These are phyloP conservation scores for Choristoneura rosaceana DNA, from an alignment of 2,888 invertebrate species.

Conservation along the genomic window DNA sequence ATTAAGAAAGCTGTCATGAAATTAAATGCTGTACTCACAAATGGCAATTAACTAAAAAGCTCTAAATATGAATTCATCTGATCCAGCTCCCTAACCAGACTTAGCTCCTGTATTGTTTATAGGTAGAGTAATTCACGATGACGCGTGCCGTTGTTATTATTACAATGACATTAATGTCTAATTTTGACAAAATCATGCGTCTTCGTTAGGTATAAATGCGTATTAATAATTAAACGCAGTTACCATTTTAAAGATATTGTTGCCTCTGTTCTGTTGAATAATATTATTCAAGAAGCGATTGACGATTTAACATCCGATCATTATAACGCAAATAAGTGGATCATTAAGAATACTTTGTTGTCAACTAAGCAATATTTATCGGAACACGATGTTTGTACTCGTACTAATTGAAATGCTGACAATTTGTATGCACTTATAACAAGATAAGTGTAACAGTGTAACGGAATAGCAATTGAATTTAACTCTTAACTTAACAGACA, in stretches of 20 bases:
- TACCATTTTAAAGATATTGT: neutral
- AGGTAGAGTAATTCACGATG: no score
- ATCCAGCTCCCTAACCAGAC: neutral
- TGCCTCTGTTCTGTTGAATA: neutral
- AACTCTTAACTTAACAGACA: constrained; percentile 2
- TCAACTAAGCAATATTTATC: constrained; percentile 30
- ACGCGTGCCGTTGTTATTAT: no score
- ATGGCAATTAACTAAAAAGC: neutral
- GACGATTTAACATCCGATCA: constrained; percentile 3
- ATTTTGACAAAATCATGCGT: no score
- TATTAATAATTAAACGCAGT: neutral
- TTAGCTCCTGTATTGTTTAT: neutral
- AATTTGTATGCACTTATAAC: constrained; percentile 35
- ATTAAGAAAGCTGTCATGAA: neutral
- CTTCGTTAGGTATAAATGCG: no score
- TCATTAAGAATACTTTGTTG: constrained; percentile 7
- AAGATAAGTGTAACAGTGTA: constrained; percentile 3
- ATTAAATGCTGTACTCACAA: neutral
- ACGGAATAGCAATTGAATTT: neutral
- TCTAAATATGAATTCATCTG: neutral
- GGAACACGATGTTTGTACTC: constrained; percentile 23
- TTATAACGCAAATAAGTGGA: constrained; percentile 9
- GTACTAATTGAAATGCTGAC: constrained; percentile 27
- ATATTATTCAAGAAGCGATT: neutral
- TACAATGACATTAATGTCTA: no score